Evolutionary conservation across 1,140 invertebrate species (phyloP), one percentile per base, ranked within the genome.

Genomic region (Drosophila jambulina): DNA sequence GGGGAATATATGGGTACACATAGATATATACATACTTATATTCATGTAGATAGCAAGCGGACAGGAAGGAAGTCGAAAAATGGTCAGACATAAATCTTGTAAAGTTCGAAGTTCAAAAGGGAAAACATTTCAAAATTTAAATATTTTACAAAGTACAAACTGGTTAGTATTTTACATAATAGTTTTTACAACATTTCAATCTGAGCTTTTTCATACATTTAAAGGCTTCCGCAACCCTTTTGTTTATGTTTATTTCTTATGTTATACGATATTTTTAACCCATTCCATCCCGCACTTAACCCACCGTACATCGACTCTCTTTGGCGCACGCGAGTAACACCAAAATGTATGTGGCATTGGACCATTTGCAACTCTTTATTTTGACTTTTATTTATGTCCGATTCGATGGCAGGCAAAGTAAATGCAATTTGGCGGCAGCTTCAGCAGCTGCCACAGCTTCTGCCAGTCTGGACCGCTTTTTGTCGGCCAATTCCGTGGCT

Each of bases 321-420:
- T 61, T 17, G 38, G 36, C 63, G 48, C 67, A 69, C 63, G 67
- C 67, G 63, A 69, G 53, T 49, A 72, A 72, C 67, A 72, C 69
- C 67, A 51, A 72, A 72, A 72, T 72, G 69, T 72, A 72, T 74
- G 70, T 74, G 67, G 67, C 70, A 74, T 63, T 87, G 85, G 80
- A 87, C 80, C 84, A 88, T 88, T 87, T 90, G 84, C 84, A 88
- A 90, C 81, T 88, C 81, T 88, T 88, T 88, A 90, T 88, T 88
- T 88, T 88, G 84, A 88, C 84, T 90, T 84, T 88, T 88, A 88
- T 88, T 88, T 88, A 88, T 88, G 75, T 71, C 53, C 68, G 58
- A 56, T 72, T 86, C 87, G 84, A 90, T 90, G 84, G 65, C 85
- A 90, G 85, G 74, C 54, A 72, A 85, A 88, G 80, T 88, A 88